Evolutionary conservation across 2,113 vertebrate genomes (phyloP).

Genomic region (Pongo pygmaeus): DNA sequence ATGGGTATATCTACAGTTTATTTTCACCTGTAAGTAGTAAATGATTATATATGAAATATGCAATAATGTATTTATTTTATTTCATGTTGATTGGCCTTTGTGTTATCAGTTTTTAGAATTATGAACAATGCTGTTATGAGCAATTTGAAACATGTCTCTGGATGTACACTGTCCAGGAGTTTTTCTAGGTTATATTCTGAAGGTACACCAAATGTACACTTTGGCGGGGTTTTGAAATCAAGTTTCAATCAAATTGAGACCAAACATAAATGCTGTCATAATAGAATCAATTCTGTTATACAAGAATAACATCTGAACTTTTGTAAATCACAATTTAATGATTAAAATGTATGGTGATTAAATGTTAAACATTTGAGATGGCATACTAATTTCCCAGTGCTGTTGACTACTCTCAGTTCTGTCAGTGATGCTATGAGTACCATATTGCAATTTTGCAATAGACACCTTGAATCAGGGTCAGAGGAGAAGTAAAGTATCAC

Average conservation of each 20-base stretch:
- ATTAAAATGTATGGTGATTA: background rate
- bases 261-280: background rate
- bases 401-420: background rate
- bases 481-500: background rate
- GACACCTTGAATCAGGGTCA: background rate
- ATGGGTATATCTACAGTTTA: background rate
- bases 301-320: background rate
- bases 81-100: constrained; percentile 35
- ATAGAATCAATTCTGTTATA: background rate
- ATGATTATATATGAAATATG: constrained; percentile 27
- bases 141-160: background rate
- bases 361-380: background rate
- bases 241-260: background rate
- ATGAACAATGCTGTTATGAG: background rate
- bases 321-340: background rate
- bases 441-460: background rate
- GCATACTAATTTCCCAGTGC: background rate
- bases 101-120: constrained; percentile 4
- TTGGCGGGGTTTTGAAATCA: constrained; percentile 26
- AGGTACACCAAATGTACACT: background rate
- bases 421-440: background rate
- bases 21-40: constrained; percentile 13
- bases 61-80: constrained; percentile 36
- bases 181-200: constrained; percentile 18
- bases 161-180: background rate